Evolutionary conservation across 2,888 invertebrate species (phyloP), one percentile per base, ranked within the genome.

Genomic region (Ectobius pallidus): DNA sequence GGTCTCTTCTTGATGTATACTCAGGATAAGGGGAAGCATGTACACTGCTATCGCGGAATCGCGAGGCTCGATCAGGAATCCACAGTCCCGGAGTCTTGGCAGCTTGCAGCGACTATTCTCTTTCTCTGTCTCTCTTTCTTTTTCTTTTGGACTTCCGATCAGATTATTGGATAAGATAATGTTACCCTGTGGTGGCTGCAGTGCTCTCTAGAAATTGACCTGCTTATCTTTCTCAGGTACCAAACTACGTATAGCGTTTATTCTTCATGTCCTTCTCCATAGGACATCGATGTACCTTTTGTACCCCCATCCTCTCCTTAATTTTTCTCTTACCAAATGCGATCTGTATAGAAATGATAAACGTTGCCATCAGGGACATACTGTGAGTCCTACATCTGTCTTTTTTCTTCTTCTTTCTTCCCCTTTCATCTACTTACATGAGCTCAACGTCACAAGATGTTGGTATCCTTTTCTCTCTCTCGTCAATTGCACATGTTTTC

Each of bases 401-500:
- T n/a, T n/a, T n/a, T n/a, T n/a, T n/a, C n/a, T n/a, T n/a, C n/a
- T n/a, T n/a, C n/a, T n/a, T n/a, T n/a, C n/a, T n/a, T n/a, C n/a
- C n/a, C 25, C 16, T 55, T 55, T 25, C 22, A 16, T 55, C 25
- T 25, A 55, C n/a, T 20, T 39, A 39, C 52, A 52, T 52, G 25
- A 25, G 52, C 25, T 22, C 52, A 52, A 9, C 25, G 20, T 18
- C 14, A 52, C 16, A 65, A 11, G 18, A 1, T 22, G 16, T 61
- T 39, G 6, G 25, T 27, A 18, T 27, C 46, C 55, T 69, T 20
- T 39, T 27, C 32, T 71, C 52, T 34, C 32, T 72, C 61, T 72
- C 69, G 68, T 55, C 72, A 72, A 72, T 69, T 72, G 72, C 69
- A 68, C 42, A 44, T 44, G 46, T 46, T 42, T 30, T 22, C 27